These are phyloP conservation scores for Oryzias javanicus DNA, from an alignment of 2,113 vertebrate genomes.

Conservation along the genomic window DNA sequence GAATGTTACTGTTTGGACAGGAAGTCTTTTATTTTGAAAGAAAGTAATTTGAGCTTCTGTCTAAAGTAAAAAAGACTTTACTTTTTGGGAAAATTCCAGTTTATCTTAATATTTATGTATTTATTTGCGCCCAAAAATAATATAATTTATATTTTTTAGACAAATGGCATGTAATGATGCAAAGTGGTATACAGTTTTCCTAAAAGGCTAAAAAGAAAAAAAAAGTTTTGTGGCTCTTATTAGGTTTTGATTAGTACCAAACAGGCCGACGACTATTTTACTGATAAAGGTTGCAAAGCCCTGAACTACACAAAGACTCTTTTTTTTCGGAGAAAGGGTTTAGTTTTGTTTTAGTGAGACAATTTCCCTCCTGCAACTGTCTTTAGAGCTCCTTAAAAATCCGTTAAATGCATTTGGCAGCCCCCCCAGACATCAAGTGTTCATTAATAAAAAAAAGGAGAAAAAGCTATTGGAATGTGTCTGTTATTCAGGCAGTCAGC, in stretches of 20 bases:
- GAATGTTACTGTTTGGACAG: no score
- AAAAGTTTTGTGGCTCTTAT: not conserved
- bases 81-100: no score
- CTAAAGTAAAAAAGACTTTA: no score
- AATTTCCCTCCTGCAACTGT: slow-evolving; percentile 83
- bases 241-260: no score
- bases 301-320: no score
- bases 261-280: no score
- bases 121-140: no score
- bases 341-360: slow-evolving; percentile 31
- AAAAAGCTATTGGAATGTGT: slow-evolving; percentile 83
- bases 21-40: no score
- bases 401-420: slow-evolving; percentile 90
- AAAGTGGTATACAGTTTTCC: slow-evolving; percentile 36
- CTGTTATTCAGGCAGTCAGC: slow-evolving; percentile 86
- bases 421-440: slow-evolving; percentile 89
- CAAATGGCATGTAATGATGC: not conserved
- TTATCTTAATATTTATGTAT: no score
- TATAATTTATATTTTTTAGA: no score
- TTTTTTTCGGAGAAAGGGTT: slow-evolving; percentile 79
- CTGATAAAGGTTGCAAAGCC: no score
- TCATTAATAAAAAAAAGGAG: slow-evolving; percentile 87
- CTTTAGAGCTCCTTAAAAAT: slow-evolving; percentile 88
- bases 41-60: no score
- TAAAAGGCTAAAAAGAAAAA: slow-evolving; percentile 11